Base-by-base conservation (phyloP, 2,888 invertebrate species). In the Capitulum mitella region DNA sequence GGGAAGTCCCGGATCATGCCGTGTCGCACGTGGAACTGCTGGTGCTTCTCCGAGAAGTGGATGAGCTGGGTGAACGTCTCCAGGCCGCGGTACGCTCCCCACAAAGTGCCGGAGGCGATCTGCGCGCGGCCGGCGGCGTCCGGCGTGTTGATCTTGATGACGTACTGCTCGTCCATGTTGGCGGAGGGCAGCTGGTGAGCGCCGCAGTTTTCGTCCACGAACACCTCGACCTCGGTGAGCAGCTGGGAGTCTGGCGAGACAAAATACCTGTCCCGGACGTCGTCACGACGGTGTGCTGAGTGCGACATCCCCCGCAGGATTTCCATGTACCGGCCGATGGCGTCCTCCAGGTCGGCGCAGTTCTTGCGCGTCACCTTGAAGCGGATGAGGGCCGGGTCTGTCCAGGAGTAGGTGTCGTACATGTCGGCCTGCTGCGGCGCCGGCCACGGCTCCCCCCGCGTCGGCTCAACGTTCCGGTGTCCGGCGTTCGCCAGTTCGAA, bases 11-110 rank as follows among this genome's bases (percentile, higher is more conserved):
- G 83, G 79, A 97, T 92, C 8, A 84, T 76, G 19, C 76, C 76
- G 12, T 43, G 43, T 3, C 76, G n/a, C 76, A 76, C 16, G 32
- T 48, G 76, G 76, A 76, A 76, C 46, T 43, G 29, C 8, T 19
- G 16, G 46, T 76, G 46, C 51, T 80, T 84, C 0, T 92, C 92
- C 70, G 88, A 87, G 26, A 85, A 82, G 82, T 88, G 87, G 46
- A 93, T 86, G 26, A 95, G 86, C 83, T 97, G 97, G 5, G 92
- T 90, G 85, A 95, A 93, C 0, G 94, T 92, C 86, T 97, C 96
- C 82, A 97, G 86, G 0, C 94, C 97, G 83, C 94, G 88, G 64
- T 97, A 85, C 78, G 92, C 88, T 54, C 96, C 96, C 96, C 96
- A 97, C 82, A 94, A 87, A 3, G 90, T 89, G 32, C 85, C 83